These are phyloP conservation scores for Anticlea derivata DNA, from an alignment of 2,888 invertebrate species.

Conservation along the genomic window DNA sequence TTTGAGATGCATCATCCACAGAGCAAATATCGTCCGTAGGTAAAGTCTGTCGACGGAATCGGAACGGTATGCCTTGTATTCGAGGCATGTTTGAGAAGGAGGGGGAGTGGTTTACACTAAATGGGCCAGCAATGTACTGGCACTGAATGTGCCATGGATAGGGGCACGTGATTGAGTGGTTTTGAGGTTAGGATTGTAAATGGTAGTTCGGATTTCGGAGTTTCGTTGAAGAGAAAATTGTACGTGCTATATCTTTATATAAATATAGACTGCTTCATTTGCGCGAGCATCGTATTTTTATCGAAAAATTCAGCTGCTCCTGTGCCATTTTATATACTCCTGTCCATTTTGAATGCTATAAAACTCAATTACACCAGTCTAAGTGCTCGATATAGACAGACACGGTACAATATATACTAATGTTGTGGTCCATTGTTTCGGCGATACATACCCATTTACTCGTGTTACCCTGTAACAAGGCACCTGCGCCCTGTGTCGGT, in stretches of 20 bases:
- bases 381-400: conserved; percentile 10
- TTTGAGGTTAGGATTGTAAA: conserved; percentile 18
- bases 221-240: too few species aligned
- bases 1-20: conserved; percentile 33
- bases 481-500: conserved; percentile 13
- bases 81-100: conserved; percentile 37
- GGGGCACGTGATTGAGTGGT: conserved; percentile 27
- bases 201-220: neutral
- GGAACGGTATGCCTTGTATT: conserved; percentile 40
- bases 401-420: neutral
- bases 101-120: conserved; percentile 30
- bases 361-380: neutral
- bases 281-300: too few species aligned
- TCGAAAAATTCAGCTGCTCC: neutral
- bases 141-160: conserved; percentile 23
- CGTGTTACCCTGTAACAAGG: conserved; percentile 3
- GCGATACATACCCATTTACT: conserved; percentile 12
- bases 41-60: conserved; percentile 32
- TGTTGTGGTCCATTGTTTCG: conserved; percentile 7
- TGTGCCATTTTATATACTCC: neutral
- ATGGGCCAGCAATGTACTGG: conserved; percentile 37
- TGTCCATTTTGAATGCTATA: neutral
- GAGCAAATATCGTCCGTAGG: conserved; percentile 35
- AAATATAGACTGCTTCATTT: too few species aligned
- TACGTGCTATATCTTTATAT: too few species aligned